phyloP scores from a whole-genome alignment of 2,113 vertebrate species.

The Pterocles burchelli region DNA sequence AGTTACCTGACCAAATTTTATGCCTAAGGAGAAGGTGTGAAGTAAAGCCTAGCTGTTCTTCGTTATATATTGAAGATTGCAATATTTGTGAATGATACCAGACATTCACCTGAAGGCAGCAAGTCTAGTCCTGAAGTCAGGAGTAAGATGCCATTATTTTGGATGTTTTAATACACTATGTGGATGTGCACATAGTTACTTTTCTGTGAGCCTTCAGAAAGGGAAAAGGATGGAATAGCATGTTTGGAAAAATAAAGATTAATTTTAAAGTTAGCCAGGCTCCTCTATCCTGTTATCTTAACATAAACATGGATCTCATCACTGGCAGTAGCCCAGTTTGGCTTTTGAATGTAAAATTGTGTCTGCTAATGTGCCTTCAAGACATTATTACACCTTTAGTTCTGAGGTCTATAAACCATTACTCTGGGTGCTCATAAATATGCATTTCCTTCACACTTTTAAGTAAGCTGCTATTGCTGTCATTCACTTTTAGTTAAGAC shows the following conservation, averaged over 20 bases:
- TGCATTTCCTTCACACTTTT: conserved; percentile 54
- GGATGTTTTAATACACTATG: neutral
- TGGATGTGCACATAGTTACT: accelerated
- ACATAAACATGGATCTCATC: neutral
- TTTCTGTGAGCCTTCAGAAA: neutral
- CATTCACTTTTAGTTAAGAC: conserved; percentile 69
- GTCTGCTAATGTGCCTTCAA: conserved; percentile 15
- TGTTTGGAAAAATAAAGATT: neutral
- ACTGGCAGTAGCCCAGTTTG: neutral
- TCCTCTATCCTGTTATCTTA: neutral
- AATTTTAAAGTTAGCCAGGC: neutral
- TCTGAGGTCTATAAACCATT: conserved; percentile 28
- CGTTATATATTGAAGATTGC: neutral
- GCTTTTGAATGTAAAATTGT: conserved; percentile 16
- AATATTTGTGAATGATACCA: neutral
- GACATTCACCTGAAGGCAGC: neutral
- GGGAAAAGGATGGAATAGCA: neutral
- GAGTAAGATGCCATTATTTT: neutral
- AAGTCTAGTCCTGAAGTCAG: neutral
- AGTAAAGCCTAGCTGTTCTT: neutral
- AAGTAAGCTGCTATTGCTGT: conserved; percentile 63
- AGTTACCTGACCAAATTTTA: neutral
- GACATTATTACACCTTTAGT: conserved; percentile 30
- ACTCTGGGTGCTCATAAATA: conserved; percentile 60
- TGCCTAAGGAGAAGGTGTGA: neutral